Conservation (phyloP, 2,113 vertebrate genomes). For the Lichenostomus cassidix region DNA sequence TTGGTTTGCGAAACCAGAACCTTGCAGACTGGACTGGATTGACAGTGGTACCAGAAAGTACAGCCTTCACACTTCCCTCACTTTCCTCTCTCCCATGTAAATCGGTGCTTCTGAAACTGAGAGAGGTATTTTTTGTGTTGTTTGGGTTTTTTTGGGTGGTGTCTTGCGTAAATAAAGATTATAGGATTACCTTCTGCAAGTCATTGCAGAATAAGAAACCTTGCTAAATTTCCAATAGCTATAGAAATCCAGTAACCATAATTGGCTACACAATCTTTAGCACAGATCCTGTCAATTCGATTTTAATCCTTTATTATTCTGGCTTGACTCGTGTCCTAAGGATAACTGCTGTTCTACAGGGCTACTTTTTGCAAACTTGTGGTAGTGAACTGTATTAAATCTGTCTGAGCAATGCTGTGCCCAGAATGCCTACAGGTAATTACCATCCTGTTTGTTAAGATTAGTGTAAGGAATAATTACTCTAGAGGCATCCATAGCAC, state of each 20-base stretch:
- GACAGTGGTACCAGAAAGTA: background rate
- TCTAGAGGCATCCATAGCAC: slow-evolving; percentile 73
- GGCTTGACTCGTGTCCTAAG: background rate
- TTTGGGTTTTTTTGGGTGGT: background rate
- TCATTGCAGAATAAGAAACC: background rate
- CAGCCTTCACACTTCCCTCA: background rate
- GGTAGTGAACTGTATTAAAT: slow-evolving; percentile 20
- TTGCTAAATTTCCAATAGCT: background rate
- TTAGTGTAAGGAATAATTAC: slow-evolving; percentile 77
- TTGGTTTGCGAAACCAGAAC: background rate
- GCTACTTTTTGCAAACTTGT: background rate
- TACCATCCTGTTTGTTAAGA: slow-evolving; percentile 76
- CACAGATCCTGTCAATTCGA: background rate
- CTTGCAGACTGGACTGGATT: background rate
- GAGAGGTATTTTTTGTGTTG: background rate
- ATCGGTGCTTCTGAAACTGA: background rate
- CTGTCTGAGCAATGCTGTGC: background rate
- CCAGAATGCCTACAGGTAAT: slow-evolving; percentile 33
- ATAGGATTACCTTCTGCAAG: background rate
- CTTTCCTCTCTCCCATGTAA: background rate
- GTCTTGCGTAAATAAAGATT: background rate
- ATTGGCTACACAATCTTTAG: background rate
- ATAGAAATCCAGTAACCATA: background rate
- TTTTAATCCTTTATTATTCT: background rate
- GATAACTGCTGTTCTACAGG: background rate